phyloP scores from a whole-genome alignment of 1,140 invertebrate species.

The Drosophila arawakana region DNA sequence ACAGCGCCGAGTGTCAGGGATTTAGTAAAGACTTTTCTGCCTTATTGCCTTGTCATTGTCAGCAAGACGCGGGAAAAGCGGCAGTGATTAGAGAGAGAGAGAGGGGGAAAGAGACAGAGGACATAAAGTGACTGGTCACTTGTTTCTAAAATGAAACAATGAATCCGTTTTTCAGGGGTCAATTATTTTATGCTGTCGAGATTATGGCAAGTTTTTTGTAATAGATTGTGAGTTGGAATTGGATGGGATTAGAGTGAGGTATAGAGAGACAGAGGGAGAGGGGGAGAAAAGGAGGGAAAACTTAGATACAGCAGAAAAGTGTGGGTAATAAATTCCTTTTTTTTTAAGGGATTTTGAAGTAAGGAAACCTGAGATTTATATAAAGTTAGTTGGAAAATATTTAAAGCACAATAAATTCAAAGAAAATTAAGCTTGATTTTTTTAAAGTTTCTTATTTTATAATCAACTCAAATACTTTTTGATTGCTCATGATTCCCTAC shows the following conservation, averaged over 20 bases:
- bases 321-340: too few relatives aligned
- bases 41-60: constrained; percentile 50
- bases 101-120: neutral
- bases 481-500: too few relatives aligned
- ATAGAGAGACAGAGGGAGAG: neutral
- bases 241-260: neutral
- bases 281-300: too few relatives aligned
- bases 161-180: constrained; percentile 33
- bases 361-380: too few relatives aligned
- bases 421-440: too few relatives aligned
- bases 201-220: constrained; percentile 27
- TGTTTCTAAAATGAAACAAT: constrained; percentile 30
- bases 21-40: constrained; percentile 39
- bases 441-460: too few relatives aligned
- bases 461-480: too few relatives aligned
- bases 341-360: too few relatives aligned
- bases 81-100: neutral
- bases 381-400: too few relatives aligned
- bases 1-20: constrained; percentile 33
- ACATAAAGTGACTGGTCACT: constrained; percentile 26
- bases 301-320: too few relatives aligned
- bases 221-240: constrained; percentile 31
- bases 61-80: neutral
- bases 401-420: too few relatives aligned
- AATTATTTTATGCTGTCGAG: constrained; percentile 47